Evolutionary conservation across 2,797 vertebrate genomes (phyloP).

Genomic region (Acanthopagrus latus): DNA sequence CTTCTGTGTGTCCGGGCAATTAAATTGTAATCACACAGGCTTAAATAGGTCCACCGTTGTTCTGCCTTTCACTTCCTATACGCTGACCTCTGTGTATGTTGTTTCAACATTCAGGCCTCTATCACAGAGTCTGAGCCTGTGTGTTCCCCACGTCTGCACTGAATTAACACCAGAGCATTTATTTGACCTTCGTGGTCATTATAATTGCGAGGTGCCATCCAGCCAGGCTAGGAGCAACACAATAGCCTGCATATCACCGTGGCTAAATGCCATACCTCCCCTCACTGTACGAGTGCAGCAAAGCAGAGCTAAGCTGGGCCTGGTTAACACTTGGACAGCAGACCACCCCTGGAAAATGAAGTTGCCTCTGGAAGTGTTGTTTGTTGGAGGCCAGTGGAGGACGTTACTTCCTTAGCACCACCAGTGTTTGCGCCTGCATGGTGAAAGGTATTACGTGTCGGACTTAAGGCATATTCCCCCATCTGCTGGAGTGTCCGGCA

Average conservation of each 20-base stretch:
- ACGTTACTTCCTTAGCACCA: conserved; percentile 27
- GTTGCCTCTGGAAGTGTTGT: conserved; percentile 44
- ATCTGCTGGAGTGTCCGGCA: not conserved
- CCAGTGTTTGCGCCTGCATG: not conserved
- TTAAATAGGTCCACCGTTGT: conserved; percentile 75
- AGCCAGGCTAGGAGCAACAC: conserved; percentile 65
- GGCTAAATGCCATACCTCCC: conserved; percentile 71
- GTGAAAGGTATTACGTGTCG: not conserved
- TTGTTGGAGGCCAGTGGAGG: conserved; percentile 45
- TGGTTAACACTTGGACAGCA: conserved; percentile 51
- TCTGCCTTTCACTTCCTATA: conserved; percentile 71
- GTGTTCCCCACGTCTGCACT: conserved; percentile 60
- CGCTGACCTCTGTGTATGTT: conserved; percentile 51
- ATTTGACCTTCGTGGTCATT: conserved; percentile 74
- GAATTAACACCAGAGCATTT: conserved; percentile 68
- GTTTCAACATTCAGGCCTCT: conserved; percentile 52
- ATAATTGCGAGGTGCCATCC: conserved; percentile 64
- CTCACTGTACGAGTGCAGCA: conserved; percentile 32
- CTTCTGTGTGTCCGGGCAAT: conserved; percentile 69
- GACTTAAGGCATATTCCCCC: not conserved
- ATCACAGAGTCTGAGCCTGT: conserved; percentile 57
- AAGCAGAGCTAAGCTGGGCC: conserved; percentile 46
- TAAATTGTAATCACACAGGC: conserved; percentile 78
- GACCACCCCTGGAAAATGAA: conserved; percentile 62
- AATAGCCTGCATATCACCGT: conserved; percentile 63